Conservation (phyloP, 1,140 invertebrate species). For the Achroia grisella region DNA sequence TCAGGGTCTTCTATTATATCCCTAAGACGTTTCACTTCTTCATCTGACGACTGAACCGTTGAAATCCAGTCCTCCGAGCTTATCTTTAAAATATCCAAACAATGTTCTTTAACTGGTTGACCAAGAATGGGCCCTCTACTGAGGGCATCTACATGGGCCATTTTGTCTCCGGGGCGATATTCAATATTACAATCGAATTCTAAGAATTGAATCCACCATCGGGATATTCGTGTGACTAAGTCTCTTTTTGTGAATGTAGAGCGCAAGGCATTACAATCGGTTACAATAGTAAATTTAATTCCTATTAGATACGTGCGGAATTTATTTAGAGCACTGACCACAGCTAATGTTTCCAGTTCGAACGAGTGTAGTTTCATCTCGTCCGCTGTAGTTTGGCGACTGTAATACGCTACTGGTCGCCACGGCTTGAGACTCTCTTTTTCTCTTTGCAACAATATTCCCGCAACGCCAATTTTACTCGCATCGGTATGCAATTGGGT, state of each 20-base stretch:
- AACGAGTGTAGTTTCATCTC: slow-evolving; percentile 42
- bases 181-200: slow-evolving; percentile 5
- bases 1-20: neutral
- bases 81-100: slow-evolving; percentile 6
- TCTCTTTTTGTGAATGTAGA: neutral
- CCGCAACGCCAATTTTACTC: neutral
- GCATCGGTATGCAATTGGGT: neutral
- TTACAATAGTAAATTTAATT: neutral
- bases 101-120: neutral
- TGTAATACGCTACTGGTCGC: slow-evolving; percentile 39
- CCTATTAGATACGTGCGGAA: neutral
- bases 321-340: neutral
- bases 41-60: neutral
- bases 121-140: slow-evolving; percentile 17
- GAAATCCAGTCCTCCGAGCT: slow-evolving; percentile 12
- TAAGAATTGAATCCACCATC: neutral
- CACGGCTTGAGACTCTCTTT: neutral
- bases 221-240: neutral
- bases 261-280: neutral
- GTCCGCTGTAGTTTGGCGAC: slow-evolving; percentile 22
- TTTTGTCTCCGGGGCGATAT: slow-evolving; percentile 32
- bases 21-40: neutral
- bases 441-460: neutral
- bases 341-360: slow-evolving; percentile 3
- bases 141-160: slow-evolving; percentile 40